Evolutionary conservation across 2,888 invertebrate species (phyloP).

Genomic region (Microctonus brassicae): DNA sequence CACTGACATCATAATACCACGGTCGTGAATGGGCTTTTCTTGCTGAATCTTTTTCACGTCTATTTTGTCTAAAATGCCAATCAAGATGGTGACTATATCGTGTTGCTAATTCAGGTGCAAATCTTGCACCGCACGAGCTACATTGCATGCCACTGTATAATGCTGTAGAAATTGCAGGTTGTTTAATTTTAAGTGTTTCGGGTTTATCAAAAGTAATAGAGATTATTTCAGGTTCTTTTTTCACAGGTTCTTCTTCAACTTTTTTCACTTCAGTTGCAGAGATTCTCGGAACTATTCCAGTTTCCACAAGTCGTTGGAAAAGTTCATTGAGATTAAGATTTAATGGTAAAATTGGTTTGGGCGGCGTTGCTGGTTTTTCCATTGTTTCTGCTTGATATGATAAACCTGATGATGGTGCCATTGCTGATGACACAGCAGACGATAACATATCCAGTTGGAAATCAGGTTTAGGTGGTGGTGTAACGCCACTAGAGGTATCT

Average conservation of each 20-base stretch:
- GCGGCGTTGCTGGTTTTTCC: slow-evolving; percentile 53
- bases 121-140: slow-evolving; percentile 94
- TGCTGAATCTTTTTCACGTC: slow-evolving; percentile 87
- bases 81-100: slow-evolving; percentile 96
- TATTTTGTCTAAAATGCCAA: slow-evolving; percentile 98
- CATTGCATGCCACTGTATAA: slow-evolving; percentile 96
- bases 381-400: slow-evolving; percentile 61
- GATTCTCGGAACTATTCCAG: slow-evolving; percentile 79
- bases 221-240: slow-evolving; percentile 70
- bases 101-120: slow-evolving; percentile 89
- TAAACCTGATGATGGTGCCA: slow-evolving; percentile 72
- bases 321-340: slow-evolving; percentile 83
- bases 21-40: slow-evolving; percentile 86
- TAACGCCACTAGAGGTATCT: slow-evolving; percentile 57
- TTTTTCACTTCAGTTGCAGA: slow-evolving; percentile 60
- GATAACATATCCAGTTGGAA: slow-evolving; percentile 76
- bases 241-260: slow-evolving; percentile 58
- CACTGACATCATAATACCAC: slow-evolving; percentile 91
- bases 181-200: slow-evolving; percentile 83
- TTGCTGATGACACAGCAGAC: slow-evolving; percentile 76
- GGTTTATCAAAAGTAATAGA: slow-evolving; percentile 78
- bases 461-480: slow-evolving; percentile 56
- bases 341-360: slow-evolving; percentile 63
- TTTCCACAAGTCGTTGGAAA: slow-evolving; percentile 87
- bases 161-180: slow-evolving; percentile 77